A percentile compares a stretch with the other conserved stretches of the same genome.
Conservation (phyloP, 1,140 invertebrate species). For the Drosophila equinoxialis region DNA sequence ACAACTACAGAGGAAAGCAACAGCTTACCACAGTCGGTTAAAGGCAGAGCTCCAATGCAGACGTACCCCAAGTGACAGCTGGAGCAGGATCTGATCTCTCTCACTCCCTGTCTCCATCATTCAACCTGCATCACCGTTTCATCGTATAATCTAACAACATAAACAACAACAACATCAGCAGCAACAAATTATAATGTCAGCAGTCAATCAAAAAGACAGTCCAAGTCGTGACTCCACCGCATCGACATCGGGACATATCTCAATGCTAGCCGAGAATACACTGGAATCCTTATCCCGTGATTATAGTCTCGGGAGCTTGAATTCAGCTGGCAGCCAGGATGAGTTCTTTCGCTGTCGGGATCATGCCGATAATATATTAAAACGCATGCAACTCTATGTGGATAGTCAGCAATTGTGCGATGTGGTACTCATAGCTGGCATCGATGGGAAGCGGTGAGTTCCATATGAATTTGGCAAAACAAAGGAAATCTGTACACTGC, state of each 20-base stretch:
- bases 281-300: slow-evolving; percentile 74
- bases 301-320: slow-evolving; percentile 76
- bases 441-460: slow-evolving; percentile 85
- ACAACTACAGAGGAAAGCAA: slow-evolving; percentile 48
- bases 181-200: slow-evolving; percentile 52
- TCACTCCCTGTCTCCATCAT: slow-evolving; percentile 19
- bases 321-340: slow-evolving; percentile 85
- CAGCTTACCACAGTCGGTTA: slow-evolving; percentile 66
- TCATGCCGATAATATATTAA: slow-evolving; percentile 91
- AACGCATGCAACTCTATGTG: slow-evolving; percentile 91
- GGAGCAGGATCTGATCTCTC: slow-evolving; percentile 12
- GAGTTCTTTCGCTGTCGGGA: slow-evolving; percentile 91
- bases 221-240: slow-evolving; percentile 80
- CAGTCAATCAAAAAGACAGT: slow-evolving; percentile 80
- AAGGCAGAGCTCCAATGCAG: slow-evolving; percentile 60
- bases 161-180: too few relatives aligned
- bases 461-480: slow-evolving; percentile 16
- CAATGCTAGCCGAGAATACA: slow-evolving; percentile 68
- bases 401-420: slow-evolving; percentile 91
- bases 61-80: slow-evolving; percentile 41
- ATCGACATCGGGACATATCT: slow-evolving; percentile 75
- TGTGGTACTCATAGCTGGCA: slow-evolving; percentile 89
- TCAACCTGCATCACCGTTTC: slow-evolving; percentile 4
- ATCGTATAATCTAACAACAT: slow-evolving; percentile 2
- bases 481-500: slow-evolving; percentile 47